A percentile compares a stretch with the other conserved stretches of the same genome.
Conservation (phyloP, 2,797 vertebrate species). For the Delichon dasypus region DNA sequence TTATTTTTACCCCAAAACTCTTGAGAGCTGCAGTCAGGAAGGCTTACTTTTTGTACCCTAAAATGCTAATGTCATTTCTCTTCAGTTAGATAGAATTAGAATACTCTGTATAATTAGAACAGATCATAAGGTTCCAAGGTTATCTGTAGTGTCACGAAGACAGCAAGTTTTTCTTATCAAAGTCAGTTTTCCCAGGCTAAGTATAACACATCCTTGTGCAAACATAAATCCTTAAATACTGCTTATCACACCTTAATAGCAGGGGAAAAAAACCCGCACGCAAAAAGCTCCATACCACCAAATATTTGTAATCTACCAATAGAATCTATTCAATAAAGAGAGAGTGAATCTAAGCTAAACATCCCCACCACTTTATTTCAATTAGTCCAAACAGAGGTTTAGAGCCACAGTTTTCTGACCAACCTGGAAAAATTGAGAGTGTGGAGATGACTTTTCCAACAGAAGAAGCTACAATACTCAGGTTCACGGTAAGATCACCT, state of each 20-base stretch:
- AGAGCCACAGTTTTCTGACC: neutral
- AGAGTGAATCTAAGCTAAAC: neutral
- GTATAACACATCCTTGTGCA: constrained; percentile 17
- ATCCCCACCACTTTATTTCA: neutral
- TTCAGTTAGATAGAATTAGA: constrained; percentile 79
- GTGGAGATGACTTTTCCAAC: neutral
- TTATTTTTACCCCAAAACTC: constrained; percentile 76
- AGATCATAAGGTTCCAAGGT: constrained; percentile 80
- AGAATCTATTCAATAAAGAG: neutral
- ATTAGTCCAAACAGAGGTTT: neutral
- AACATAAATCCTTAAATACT: neutral
- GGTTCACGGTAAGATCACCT: neutral
- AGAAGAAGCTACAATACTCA: neutral
- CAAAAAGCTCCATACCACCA: neutral
- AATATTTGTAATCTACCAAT: neutral
- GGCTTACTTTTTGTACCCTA: constrained; percentile 41
- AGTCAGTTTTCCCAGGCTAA: constrained; percentile 48
- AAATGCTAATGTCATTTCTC: constrained; percentile 67
- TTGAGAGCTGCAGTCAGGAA: neutral
- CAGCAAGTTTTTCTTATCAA: constrained; percentile 65
- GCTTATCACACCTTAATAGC: neutral
- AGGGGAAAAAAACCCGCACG: neutral
- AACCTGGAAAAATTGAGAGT: neutral
- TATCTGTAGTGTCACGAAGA: constrained; percentile 72
- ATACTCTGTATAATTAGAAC: constrained; percentile 79